Evolutionary conservation across 1,140 invertebrate species (phyloP).

Genomic region (Mizuhopecten yessoensis): DNA sequence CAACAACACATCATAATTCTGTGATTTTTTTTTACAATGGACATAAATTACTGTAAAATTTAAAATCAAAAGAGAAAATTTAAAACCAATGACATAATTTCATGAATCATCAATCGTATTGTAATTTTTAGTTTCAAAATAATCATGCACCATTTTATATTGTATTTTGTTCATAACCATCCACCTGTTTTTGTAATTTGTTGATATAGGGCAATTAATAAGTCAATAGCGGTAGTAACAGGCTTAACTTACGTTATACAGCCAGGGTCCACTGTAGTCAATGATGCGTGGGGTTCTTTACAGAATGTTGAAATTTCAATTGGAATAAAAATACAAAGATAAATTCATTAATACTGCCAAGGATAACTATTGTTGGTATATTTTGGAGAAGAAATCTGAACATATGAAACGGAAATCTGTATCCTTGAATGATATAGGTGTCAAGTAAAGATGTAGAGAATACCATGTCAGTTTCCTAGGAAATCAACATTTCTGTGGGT

Average conservation of each 20-base stretch:
- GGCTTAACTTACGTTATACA: not conserved
- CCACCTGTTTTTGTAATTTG: not conserved
- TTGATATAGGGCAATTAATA: not conserved
- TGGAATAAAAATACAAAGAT: not conserved
- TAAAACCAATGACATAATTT: not conserved
- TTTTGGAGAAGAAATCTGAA: not conserved
- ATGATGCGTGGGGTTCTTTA: not conserved
- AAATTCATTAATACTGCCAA: not conserved
- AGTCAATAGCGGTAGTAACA: not conserved
- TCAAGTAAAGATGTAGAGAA: too few species aligned
- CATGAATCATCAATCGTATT: not conserved
- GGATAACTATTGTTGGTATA: too few species aligned
- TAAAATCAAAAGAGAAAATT: not conserved
- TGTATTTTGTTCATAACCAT: not conserved
- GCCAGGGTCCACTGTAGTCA: not conserved
- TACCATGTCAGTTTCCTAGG: too few species aligned
- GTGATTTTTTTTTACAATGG: not conserved
- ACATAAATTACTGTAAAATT: not conserved
- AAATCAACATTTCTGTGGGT: too few species aligned
- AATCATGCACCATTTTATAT: not conserved
- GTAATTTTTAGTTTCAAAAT: not conserved
- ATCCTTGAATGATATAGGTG: not conserved
- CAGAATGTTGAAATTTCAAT: not conserved
- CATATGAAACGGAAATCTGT: not conserved
- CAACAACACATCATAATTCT: not conserved